Evolutionary conservation across 2,797 vertebrate genomes (phyloP), one percentile per base, ranked within the genome.

Genomic region (Meriones psammophilus): DNA sequence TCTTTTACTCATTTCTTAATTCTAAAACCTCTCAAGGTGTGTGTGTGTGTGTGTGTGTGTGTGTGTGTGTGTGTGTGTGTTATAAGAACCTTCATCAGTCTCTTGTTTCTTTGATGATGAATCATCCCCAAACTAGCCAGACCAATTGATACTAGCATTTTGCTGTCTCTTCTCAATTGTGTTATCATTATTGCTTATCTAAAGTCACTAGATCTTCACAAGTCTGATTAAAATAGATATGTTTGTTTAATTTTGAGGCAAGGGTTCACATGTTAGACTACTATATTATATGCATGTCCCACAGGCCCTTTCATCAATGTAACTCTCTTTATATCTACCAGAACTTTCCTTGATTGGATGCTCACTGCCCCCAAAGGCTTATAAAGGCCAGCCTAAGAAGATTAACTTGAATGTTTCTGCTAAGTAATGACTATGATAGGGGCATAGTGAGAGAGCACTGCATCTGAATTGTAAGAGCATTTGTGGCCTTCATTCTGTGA

Each of bases 191-290:
- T 24, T 62, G 30, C 14, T 50, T 22, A 26, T 62, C 0, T 89
- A 68, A 92, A 88, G 28, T 24, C n/a, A 84, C 13, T 17, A 12
- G 36, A 46, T 94, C 28, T 87, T 81, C 4, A 39, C 30, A 89
- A 74, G 91, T 92, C 10, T 92, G 5, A 33, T 89, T 83, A 13
- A 97, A 87, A 10, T 73, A 62, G 79, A 66, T 5, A 60, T 54
- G 69, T 77, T 92, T 18, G 58, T 78, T 86, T 83, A 66, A 30
- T 66, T 80, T 42, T 36, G 36, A 86, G 68, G 6, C 10, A 46
- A 86, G 3, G 7, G 0, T 18, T 12, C 5, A 50, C 46, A 42
- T 42, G 56, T 90, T 36, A 79, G 33, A 68, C 50, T 68, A 36
- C 1, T 39, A 18, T 66, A 42, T 42, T 42, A 42, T 42, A 42